Percentiles rank a stretch among this genome's conserved stretches.
Evolutionary conservation across 2,113 vertebrate genomes (phyloP).

Genomic region (Monarcha castaneiventris): DNA sequence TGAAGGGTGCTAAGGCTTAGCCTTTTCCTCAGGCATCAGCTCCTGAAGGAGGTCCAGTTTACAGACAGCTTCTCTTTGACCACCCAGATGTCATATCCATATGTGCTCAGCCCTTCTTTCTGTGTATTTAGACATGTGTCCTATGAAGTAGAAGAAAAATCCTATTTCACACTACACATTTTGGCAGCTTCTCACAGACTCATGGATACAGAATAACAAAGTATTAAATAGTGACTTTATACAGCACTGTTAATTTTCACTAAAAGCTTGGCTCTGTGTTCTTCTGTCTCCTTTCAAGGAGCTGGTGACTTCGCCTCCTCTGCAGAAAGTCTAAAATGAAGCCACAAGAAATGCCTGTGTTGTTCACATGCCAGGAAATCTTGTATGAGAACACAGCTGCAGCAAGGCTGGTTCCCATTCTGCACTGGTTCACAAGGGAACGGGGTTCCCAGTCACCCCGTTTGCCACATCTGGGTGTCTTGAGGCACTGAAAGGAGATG

Average conservation of each 20-base stretch:
- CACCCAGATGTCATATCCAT: not conserved
- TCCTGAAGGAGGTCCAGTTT: not conserved
- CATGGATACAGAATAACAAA: not conserved
- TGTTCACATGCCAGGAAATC: not conserved
- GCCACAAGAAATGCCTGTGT: not conserved
- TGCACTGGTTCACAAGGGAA: not conserved
- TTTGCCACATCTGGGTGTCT: not conserved
- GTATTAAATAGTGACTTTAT: not conserved
- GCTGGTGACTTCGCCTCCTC: not conserved
- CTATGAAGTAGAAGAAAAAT: constrained; percentile 24
- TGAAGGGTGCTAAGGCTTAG: not conserved
- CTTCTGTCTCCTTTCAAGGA: not conserved
- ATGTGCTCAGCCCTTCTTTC: not conserved
- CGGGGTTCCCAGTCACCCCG: not conserved
- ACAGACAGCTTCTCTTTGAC: not conserved
- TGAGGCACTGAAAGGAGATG: not conserved
- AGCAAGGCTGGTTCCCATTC: not conserved
- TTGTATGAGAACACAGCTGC: constrained; percentile 6
- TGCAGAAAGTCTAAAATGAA: not conserved
- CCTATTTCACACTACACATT: constrained; percentile 20
- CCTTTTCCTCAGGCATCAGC: not conserved
- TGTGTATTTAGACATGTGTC: not conserved
- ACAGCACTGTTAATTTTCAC: not conserved
- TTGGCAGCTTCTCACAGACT: not conserved
- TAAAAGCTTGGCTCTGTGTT: not conserved